These are phyloP conservation scores for Ptilonorhynchus violaceus DNA, from an alignment of 2,113 vertebrate species.

Conservation along the genomic window DNA sequence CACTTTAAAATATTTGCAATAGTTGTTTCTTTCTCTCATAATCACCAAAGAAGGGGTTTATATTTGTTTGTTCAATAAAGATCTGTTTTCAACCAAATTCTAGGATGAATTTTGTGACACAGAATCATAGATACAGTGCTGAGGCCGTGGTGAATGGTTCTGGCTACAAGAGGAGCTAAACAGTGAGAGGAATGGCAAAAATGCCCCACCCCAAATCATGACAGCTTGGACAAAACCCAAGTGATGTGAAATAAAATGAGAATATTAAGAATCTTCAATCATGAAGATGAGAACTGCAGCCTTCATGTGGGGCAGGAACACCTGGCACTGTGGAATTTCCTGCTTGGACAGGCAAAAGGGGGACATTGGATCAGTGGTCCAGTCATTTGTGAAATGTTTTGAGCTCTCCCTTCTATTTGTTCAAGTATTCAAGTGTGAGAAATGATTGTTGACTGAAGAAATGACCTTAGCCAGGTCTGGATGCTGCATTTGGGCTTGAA, in stretches of 20 bases:
- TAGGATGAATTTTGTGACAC: neutral
- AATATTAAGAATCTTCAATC: neutral
- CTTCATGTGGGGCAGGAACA: neutral
- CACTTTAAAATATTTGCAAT: neutral
- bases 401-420: neutral
- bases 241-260: neutral
- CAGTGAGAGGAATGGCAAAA: neutral
- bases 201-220: neutral
- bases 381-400: neutral
- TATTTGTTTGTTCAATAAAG: neutral
- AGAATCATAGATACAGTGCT: neutral
- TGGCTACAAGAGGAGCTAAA: neutral
- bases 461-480: neutral
- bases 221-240: neutral
- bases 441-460: neutral
- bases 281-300: neutral
- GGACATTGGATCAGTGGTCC: neutral
- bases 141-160: neutral
- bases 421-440: neutral
- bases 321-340: neutral
- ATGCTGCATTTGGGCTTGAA: neutral
- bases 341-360: neutral
- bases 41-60: neutral
- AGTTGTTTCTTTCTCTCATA: neutral
- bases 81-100: neutral